Evolutionary conservation across 2,113 vertebrate genomes (phyloP).

Genomic region (Brachyistius frenatus): DNA sequence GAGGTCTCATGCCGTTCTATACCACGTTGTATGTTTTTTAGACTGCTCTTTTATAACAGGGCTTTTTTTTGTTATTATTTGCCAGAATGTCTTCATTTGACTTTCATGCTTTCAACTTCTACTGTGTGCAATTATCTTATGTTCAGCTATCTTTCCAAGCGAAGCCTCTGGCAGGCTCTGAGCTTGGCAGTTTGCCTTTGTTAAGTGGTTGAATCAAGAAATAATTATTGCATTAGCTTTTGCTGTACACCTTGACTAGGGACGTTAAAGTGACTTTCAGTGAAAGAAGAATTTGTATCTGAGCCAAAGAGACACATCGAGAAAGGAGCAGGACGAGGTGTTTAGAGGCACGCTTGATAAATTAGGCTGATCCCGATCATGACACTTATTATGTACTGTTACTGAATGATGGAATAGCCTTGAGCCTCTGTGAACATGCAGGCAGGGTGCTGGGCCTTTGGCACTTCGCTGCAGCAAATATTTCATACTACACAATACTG

Average conservation of each 20-base stretch:
- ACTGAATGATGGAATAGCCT: conserved; percentile 41
- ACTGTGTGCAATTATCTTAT: conserved; percentile 41
- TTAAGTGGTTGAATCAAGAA: conserved; percentile 52
- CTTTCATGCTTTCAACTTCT: conserved; percentile 55
- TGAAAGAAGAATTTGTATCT: conserved; percentile 3
- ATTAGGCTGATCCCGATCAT: conserved; percentile 40
- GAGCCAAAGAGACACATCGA: background rate
- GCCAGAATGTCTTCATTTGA: conserved; percentile 49
- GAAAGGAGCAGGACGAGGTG: background rate
- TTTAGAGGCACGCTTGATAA: conserved; percentile 5
- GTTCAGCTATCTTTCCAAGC: conserved; percentile 25
- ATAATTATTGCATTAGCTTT: conserved; percentile 65
- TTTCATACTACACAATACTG: no score
- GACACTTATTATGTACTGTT: conserved; percentile 8
- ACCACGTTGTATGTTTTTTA: background rate
- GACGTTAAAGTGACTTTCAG: conserved; percentile 43
- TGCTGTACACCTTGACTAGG: conserved; percentile 4
- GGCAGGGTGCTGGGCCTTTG: background rate
- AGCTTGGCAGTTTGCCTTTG: conserved; percentile 50
- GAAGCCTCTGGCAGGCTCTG: conserved; percentile 17
- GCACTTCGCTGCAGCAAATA: no score
- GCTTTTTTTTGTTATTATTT: background rate
- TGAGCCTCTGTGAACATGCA: conserved; percentile 2
- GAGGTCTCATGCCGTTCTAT: background rate
- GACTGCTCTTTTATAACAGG: background rate